phyloP scores from a whole-genome alignment of 1,140 invertebrate genomes.

The Aradophagus sp. region DNA sequence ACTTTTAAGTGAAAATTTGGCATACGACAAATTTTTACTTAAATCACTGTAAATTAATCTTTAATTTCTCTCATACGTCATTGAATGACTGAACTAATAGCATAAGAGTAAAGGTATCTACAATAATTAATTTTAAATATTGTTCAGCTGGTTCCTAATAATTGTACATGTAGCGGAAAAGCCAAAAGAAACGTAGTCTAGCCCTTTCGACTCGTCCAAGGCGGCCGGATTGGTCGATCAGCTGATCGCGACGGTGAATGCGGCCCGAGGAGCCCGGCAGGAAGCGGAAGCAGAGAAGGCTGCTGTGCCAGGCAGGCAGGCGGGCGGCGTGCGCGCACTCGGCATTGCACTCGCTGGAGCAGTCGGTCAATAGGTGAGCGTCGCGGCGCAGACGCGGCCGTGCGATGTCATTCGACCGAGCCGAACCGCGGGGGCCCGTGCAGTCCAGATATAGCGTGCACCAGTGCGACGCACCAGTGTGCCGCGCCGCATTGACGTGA shows the following conservation, averaged over 20 bases:
- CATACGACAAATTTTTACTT: no score
- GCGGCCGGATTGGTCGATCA: not conserved
- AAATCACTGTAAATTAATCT: no score
- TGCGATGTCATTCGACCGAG: constrained; percentile 51
- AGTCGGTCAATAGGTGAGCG: constrained; percentile 72
- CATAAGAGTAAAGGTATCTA: no score
- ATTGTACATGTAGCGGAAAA: no score
- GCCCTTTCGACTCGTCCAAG: no score
- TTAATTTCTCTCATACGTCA: no score
- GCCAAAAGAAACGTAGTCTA: no score
- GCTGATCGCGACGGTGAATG: constrained; percentile 11
- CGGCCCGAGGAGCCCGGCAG: constrained; percentile 31
- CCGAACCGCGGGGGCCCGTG: constrained; percentile 23
- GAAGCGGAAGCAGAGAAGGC: constrained; percentile 36
- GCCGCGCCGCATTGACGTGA: constrained; percentile 68
- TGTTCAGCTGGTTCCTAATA: no score
- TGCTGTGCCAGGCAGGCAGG: constrained; percentile 23
- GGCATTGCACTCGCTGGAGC: constrained; percentile 48
- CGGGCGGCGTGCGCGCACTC: constrained; percentile 31
- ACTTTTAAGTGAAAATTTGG: no score
- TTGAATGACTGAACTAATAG: no score
- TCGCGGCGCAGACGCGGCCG: constrained; percentile 68
- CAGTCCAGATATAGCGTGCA: constrained; percentile 57
- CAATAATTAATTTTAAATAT: no score
- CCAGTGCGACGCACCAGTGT: constrained; percentile 49